Percentiles rank a stretch among this genome's conserved stretches.
Conservation (phyloP, 2,113 vertebrate species). For the Puma concolor region DNA sequence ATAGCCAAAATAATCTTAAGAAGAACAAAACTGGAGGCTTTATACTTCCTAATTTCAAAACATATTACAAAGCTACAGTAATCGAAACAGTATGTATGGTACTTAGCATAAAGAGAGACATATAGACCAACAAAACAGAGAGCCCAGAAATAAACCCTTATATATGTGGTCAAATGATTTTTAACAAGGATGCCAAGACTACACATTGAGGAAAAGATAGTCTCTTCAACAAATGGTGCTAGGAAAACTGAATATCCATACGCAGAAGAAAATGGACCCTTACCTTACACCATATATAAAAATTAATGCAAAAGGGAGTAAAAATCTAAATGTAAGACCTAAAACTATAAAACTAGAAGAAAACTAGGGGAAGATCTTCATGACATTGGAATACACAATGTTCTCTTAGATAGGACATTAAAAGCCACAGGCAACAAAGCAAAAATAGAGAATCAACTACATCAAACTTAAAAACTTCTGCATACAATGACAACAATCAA, state of each 20-base stretch:
- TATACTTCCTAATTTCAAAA: constrained; percentile 5
- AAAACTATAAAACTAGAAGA: neutral
- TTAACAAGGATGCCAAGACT: neutral
- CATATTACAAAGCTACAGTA: neutral
- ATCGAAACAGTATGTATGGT: neutral
- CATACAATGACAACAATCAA: neutral
- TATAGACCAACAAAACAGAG: neutral
- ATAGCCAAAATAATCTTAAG: neutral
- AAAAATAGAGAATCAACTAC: neutral
- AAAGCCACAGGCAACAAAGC: neutral
- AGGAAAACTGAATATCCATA: neutral
- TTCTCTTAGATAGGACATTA: neutral
- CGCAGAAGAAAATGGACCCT: neutral
- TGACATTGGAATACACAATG: neutral
- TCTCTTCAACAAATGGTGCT: neutral
- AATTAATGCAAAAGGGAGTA: neutral
- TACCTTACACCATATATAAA: neutral
- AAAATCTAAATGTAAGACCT: neutral
- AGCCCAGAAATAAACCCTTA: neutral
- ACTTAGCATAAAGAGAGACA: neutral
- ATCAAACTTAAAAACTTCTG: neutral
- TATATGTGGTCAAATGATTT: neutral
- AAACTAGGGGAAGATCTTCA: neutral
- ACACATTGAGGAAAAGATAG: neutral
- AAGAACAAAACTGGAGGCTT: neutral